Evolutionary conservation across 2,888 invertebrate species (phyloP).

Genomic region (Meteorus cinctellus): DNA sequence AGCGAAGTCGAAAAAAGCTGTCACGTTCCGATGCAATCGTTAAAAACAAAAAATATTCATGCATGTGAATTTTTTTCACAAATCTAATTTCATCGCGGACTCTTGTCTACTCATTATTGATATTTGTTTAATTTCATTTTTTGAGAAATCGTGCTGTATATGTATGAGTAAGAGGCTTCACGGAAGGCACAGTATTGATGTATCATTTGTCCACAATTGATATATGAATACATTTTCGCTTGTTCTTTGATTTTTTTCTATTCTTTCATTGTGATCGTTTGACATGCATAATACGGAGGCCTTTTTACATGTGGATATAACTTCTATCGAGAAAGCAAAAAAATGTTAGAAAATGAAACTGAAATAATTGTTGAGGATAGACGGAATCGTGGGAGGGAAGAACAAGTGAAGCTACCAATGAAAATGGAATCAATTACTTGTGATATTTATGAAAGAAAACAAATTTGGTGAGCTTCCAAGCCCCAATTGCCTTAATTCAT

Average conservation of each 20-base stretch:
- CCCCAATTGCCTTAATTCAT: constrained; percentile 67
- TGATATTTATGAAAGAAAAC: constrained; percentile 45
- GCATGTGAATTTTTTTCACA: not conserved
- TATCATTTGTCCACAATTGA: not conserved
- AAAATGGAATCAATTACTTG: constrained; percentile 45
- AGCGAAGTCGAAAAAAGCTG: not conserved
- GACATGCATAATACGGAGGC: constrained; percentile 3
- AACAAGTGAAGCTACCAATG: not conserved
- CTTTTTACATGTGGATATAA: not conserved
- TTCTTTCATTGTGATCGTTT: not conserved
- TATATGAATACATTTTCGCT: not conserved
- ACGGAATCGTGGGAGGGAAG: too few species aligned
- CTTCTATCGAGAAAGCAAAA: not conserved
- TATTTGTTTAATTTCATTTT: not conserved
- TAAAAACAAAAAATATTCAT: not conserved
- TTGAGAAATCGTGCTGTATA: not conserved
- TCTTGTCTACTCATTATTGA: not conserved
- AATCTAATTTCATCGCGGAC: not conserved
- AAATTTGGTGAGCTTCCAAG: constrained; percentile 54
- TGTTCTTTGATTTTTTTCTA: not conserved
- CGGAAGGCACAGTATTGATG: not conserved
- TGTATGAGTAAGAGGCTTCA: not conserved
- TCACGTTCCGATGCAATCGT: not conserved
- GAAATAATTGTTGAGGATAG: not conserved
- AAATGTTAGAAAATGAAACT: not conserved